Evolutionary conservation across 2,797 vertebrate species (phyloP), one percentile per base, ranked within the genome.

Genomic region (Platyrinchus mystaceus): DNA sequence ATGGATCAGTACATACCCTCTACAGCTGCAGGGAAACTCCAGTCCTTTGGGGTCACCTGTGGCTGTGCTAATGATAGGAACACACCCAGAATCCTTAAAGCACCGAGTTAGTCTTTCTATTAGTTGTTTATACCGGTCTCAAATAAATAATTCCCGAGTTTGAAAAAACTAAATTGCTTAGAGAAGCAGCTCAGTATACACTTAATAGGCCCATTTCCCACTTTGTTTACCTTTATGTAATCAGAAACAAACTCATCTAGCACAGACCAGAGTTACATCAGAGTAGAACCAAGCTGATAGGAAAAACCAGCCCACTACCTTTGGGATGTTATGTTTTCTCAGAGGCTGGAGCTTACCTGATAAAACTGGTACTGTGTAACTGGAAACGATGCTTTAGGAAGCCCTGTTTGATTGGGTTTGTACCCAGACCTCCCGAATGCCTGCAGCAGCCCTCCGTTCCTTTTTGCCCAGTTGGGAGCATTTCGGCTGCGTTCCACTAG

Each of bases 401-500:
- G 36, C 47, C 43, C 32, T 16, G 39, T 55, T 85, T 34, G 13
- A 30, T 74, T 66, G 71, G 6, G 0, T 24, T 75, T 62, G 23
- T 47, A 36, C 7, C 2, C 3, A 77, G 46, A 27, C 71, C 37
- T 80, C 70, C 17, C 9, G 21, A 73, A 58, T 5, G 17, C 20
- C 26, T 34, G 43, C 28, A 74, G 52, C 36, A 64, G 70, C 18
- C 13, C 9, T 36, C 6, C 41, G 2, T 56, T 11, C 7, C 6
- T 37, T 12, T 66, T 86, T 75, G 15, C 8, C 19, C 30, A 27
- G 8, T 0, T 26, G 69, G 52, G 69, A 93, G 30, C 68, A 24
- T 84, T 95, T 69, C 56, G 4, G 18, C 73, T 67, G 77, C 8
- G 1, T 90, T 90, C 95, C 96, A 88, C 96, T 96, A 97, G 97